Evolutionary conservation across 2,113 vertebrate genomes (phyloP).

Genomic region (Tauraco erythrolophus): DNA sequence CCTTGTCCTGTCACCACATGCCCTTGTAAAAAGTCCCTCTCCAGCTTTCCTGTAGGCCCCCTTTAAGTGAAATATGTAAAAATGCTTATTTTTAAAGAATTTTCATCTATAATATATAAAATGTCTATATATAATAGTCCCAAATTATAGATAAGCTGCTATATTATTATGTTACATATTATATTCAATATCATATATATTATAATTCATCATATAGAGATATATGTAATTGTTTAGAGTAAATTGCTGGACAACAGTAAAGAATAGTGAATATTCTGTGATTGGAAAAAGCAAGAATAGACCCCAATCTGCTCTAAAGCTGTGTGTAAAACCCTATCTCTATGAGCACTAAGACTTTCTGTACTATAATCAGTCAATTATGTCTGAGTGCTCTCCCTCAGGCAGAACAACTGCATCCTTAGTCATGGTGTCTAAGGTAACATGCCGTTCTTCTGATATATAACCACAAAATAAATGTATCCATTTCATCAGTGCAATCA

Average conservation of each 20-base stretch:
- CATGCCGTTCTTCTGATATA: background rate
- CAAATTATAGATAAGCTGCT: background rate
- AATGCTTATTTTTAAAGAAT: background rate
- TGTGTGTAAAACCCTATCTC: background rate
- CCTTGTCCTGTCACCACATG: too few relatives aligned
- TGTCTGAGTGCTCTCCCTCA: background rate
- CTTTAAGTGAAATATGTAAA: too few relatives aligned
- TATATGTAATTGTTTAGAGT: background rate
- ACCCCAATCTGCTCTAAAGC: background rate
- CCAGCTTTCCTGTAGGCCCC: too few relatives aligned
- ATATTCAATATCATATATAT: background rate
- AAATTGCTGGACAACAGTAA: background rate
- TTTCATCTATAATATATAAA: background rate
- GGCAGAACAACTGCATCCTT: background rate
- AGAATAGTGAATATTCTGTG: background rate
- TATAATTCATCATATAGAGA: background rate
- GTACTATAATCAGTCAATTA: background rate
- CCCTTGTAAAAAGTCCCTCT: too few relatives aligned
- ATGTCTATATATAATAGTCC: background rate
- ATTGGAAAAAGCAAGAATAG: background rate
- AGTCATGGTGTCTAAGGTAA: background rate
- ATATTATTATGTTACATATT: background rate
- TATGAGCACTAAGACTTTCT: background rate
- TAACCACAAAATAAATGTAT: background rate
- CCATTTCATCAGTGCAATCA: background rate